phyloP scores from a whole-genome alignment of 2,888 invertebrate genomes.

The Drosophila engyochracea region DNA sequence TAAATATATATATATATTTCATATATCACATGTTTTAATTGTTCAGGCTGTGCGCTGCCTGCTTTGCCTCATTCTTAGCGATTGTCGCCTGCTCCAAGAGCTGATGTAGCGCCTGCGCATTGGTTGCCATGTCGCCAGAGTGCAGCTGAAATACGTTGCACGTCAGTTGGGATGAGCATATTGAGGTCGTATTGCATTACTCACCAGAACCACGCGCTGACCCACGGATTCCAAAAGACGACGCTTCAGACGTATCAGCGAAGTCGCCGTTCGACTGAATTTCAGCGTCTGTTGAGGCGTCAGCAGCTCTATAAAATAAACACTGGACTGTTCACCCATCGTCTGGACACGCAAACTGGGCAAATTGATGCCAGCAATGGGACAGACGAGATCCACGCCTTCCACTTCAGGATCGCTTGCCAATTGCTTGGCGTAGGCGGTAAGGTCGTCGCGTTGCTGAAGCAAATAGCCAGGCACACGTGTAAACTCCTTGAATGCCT shows the following conservation, averaged over 20 bases:
- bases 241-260: slow-evolving; percentile 78
- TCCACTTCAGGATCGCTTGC: slow-evolving; percentile 61
- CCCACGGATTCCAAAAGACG: slow-evolving; percentile 75
- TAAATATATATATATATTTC: background rate
- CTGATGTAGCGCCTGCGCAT: slow-evolving; percentile 51
- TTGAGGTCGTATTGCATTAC: background rate
- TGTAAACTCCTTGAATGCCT: slow-evolving; percentile 65
- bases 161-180: background rate
- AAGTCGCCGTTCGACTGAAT: slow-evolving; percentile 74
- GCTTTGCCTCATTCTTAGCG: background rate
- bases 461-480: slow-evolving; percentile 77
- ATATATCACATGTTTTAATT: slow-evolving; percentile 67
- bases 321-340: slow-evolving; percentile 27
- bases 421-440: slow-evolving; percentile 63
- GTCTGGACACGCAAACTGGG: slow-evolving; percentile 78
- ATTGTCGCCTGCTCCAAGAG: slow-evolving; percentile 35
- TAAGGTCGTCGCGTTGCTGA: slow-evolving; percentile 68
- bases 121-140: slow-evolving; percentile 59
- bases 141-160: slow-evolving; percentile 45
- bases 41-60: slow-evolving; percentile 31
- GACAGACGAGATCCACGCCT: slow-evolving; percentile 71
- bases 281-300: slow-evolving; percentile 73
- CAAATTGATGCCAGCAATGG: slow-evolving; percentile 83
- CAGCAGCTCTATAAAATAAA: slow-evolving; percentile 79
- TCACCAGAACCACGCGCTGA: slow-evolving; percentile 79